These are phyloP conservation scores for Henricia sp. DNA, from an alignment of 53 echinoderm and acorn worm genomes.

Conservation along the genomic window DNA sequence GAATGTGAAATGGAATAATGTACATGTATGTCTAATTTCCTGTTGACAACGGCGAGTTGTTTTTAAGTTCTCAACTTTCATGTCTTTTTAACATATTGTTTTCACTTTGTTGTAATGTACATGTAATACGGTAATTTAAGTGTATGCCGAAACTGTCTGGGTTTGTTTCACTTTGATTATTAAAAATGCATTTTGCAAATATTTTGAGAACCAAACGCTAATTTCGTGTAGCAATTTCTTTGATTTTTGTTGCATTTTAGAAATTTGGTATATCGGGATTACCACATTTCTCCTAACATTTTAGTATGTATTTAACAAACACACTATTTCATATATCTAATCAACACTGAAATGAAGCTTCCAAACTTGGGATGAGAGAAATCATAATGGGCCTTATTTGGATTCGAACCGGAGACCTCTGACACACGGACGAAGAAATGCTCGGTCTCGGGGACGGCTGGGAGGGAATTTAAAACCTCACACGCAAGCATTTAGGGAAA, in stretches of 20 bases:
- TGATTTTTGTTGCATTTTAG: not conserved
- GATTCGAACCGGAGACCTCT: too few relatives aligned
- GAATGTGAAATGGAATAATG: constrained; percentile 25
- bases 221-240: not conserved
- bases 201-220: constrained; percentile 29
- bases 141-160: constrained; percentile 48
- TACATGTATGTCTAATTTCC: constrained; percentile 51
- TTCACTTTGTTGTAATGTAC: constrained; percentile 34
- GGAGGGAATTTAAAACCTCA: too few relatives aligned
- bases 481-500: too few relatives aligned
- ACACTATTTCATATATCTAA: too few relatives aligned
- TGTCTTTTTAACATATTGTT: constrained; percentile 23
- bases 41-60: constrained; percentile 18
- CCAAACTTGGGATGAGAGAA: too few relatives aligned
- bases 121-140: constrained; percentile 22
- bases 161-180: constrained; percentile 30
- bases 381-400: too few relatives aligned
- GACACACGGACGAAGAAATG: too few relatives aligned
- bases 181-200: constrained; percentile 36
- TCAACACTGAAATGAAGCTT: too few relatives aligned
- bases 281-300: too few relatives aligned
- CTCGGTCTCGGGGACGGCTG: too few relatives aligned
- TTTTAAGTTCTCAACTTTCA: constrained; percentile 42
- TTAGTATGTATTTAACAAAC: too few relatives aligned
- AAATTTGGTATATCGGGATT: too few relatives aligned